phyloP scores from a whole-genome alignment of 1,140 invertebrate genomes.

The Tetramorium alpestre region DNA sequence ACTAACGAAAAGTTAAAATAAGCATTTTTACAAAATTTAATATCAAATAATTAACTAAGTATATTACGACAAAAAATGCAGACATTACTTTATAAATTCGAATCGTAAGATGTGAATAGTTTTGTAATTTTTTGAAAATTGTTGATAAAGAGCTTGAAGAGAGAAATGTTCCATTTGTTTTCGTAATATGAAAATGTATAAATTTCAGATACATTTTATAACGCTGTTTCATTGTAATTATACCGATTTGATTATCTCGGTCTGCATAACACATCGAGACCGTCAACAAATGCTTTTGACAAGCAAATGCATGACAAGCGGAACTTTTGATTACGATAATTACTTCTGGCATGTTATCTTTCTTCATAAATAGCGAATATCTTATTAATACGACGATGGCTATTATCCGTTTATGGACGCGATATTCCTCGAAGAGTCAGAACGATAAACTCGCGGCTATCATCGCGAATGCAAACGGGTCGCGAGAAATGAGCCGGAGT shows the following conservation, averaged over 20 bases:
- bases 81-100: not conserved
- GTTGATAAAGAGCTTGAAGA: no score
- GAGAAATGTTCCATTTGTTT: no score
- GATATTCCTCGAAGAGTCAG: slow-evolving; percentile 22
- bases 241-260: not conserved
- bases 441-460: slow-evolving; percentile 32
- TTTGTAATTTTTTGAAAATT: not conserved
- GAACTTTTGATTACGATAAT: not conserved
- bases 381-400: not conserved
- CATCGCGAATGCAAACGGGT: slow-evolving; percentile 45
- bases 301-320: no score
- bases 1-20: not conserved
- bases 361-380: not conserved
- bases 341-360: not conserved
- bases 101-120: not conserved
- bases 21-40: not conserved
- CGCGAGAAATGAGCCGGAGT: slow-evolving; percentile 47
- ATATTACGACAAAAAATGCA: not conserved
- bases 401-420: not conserved
- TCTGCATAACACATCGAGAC: no score
- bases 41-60: not conserved
- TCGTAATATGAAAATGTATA: not conserved
- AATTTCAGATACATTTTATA: not conserved
- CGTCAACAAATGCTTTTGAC: no score
- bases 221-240: not conserved